Percentiles rank a stretch among this genome's conserved stretches.
These are phyloP conservation scores for Plagodis dolabraria DNA, from an alignment of 2,888 invertebrate genomes.

Conservation along the genomic window DNA sequence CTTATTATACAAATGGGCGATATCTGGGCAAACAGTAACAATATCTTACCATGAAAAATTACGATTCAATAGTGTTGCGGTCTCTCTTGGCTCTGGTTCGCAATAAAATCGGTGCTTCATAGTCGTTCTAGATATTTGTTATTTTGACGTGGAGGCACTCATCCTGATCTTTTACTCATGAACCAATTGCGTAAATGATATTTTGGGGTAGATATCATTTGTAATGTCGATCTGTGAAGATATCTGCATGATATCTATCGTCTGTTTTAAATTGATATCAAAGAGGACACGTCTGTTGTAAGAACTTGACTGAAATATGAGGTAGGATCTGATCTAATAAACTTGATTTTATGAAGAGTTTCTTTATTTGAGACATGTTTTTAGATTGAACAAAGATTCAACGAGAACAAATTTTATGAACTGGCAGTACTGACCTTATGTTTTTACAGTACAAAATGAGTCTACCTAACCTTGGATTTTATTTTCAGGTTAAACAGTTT, in stretches of 20 bases:
- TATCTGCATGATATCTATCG: conserved; percentile 9
- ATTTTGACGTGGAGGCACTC: conserved; percentile 47
- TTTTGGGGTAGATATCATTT: conserved; percentile 7
- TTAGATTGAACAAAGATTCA: no score
- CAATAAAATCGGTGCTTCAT: conserved; percentile 66
- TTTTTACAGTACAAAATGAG: no score
- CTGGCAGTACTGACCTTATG: no score
- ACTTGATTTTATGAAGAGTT: no score
- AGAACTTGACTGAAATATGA: not conserved
- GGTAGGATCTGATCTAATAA: no score
- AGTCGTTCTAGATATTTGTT: conserved; percentile 57
- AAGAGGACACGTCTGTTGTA: conserved; percentile 8
- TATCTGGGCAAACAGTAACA: conserved; percentile 69
- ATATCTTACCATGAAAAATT: conserved; percentile 74
- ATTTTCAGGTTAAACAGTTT: no score
- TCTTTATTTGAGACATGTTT: no score
- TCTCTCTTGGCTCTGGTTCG: conserved; percentile 63
- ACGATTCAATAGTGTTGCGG: conserved; percentile 63
- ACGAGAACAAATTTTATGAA: no score
- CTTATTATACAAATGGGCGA: conserved; percentile 78
- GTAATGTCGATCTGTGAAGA: conserved; percentile 13
- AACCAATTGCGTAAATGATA: conserved; percentile 47
- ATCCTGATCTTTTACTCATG: conserved; percentile 53
- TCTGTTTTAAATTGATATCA: conserved; percentile 20
- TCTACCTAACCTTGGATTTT: no score